Conservation (phyloP, 2,113 vertebrate genomes). For the Anolis sagrei region DNA sequence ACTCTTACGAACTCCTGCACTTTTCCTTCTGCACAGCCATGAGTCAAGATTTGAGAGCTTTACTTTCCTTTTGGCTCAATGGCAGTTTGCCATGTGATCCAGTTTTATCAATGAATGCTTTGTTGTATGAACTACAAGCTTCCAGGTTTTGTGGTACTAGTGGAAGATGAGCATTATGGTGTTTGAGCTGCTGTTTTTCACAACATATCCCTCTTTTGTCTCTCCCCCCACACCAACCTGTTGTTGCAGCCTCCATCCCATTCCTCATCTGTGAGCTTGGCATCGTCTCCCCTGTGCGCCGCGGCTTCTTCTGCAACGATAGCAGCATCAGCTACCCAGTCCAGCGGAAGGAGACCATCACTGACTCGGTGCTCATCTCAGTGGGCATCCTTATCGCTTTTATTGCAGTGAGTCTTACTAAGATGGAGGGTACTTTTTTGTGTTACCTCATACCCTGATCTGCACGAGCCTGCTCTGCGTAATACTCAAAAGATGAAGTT, state of each 20-base stretch:
- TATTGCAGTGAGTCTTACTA: conserved; percentile 66
- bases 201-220: background rate
- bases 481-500: background rate
- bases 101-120: too few species aligned
- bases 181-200: background rate
- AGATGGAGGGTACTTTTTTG: background rate
- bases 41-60: background rate
- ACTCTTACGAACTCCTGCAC: background rate
- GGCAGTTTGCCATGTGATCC: background rate
- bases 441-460: too few species aligned
- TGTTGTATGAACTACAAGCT: too few species aligned
- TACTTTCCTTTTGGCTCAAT: background rate
- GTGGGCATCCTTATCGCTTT: conserved; percentile 79
- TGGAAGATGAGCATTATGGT: too few species aligned
- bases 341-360: conserved; percentile 67
- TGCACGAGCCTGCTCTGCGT: too few species aligned
- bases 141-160: background rate
- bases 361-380: conserved; percentile 75
- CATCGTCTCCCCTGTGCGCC: conserved; percentile 73
- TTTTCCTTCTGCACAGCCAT: background rate
- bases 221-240: too few species aligned
- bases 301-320: conserved; percentile 84
- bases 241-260: conserved; percentile 79
- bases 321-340: conserved; percentile 78
- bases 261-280: conserved; percentile 81